Base-by-base conservation (phyloP, 2,888 invertebrate genomes). In the Crocallis elinguaria region DNA sequence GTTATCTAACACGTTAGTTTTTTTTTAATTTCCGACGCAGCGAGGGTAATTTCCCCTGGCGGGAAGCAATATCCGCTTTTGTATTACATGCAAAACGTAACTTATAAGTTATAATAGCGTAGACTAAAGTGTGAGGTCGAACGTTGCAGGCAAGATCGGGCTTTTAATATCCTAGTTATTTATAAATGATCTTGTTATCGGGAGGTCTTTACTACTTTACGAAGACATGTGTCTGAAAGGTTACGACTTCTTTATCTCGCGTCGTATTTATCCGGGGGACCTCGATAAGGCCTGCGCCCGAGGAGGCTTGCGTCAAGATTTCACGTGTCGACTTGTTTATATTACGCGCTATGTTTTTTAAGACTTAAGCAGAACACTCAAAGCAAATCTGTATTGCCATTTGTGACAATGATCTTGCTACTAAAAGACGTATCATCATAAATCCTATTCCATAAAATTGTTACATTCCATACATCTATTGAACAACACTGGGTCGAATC, bases 81-180 rank as follows among this genome's bases (percentile, higher is more conserved):
- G 57, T 60, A 66, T 66, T 64, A 68, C 61, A 60, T 58, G 60
- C 66, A 64, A 52, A 51, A 44, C n/a, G 55, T 64, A 69, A 72
- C 55, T 66, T 73, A 70, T 66, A 73, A 66, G 67, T 69, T 70
- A 66, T 21, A 32, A 27, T 60, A 64, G 62, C 63, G 64, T 62
- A 62, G 44, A 50, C 37, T 53, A 51, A 42, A 57, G 60, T 58
- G 62, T 69, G 67, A 74, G 71, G 71, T 75, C 67, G 69, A 69
- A 60, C 57, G 64, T 71, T 62, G 66, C 66, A 73, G 81, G 80
- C 80, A 79, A 80, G 79, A 78, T 66, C 71, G 63, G 80, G 78
- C 79, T 72, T 65, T 30, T 38, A 35, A 48, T 13, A 42, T 38
- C 43, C 38, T 69, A 60, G 51, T 63, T 68, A 60, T 59, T 51